Base-by-base conservation (phyloP, 2,113 vertebrate genomes). In the Australoheros scitulus region DNA sequence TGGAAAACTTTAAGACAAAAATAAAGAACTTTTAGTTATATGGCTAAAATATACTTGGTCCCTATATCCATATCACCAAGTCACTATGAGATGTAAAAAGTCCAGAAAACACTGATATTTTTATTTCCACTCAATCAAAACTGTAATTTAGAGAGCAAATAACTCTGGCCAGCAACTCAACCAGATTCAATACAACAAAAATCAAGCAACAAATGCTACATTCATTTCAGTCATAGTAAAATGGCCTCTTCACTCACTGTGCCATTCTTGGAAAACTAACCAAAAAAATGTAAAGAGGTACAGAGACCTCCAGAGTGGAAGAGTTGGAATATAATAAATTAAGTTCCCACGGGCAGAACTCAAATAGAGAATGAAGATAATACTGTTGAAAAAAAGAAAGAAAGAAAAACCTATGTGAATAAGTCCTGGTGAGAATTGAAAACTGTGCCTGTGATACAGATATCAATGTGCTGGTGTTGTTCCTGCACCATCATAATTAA, bases 241-340 rank as follows among this genome's bases (percentile, higher is more conserved):
- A 29, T 20, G 43, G 65, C 9, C 65, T 52, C 65, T 70, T 52
- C 3, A 70, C 15, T 70, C 11, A 52, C 0, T 70, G 65, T 50
- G 24, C 17, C 29, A 52, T 2, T 0, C 65, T 50, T n/a, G 26
- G 43, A 72, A 72, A 72, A 70, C 41, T 50, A 29, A 70, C 29
- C 24, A 29, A 72, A 20, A 20, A 5, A 11, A 52, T 0, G 26
- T 32, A 52, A 0, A 18, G 0, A 10, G 0, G 24, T 72, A 52
- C 65, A 52, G 11, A 72, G 17, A 5, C 65, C 50, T 6, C 24
- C 43, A 32, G 43, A 43, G 13, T 72, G 43, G 24, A 50, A 70
- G 0, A 24, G 17, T 52, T 72, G 3, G 11, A 52, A 15, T 50
- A n/a, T 11, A 52, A 5, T n/a, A 47, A 58, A 79, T 72, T 55